These are phyloP conservation scores for Eumacrocentrus americanus DNA, from an alignment of 2,888 invertebrate genomes.

Conservation along the genomic window DNA sequence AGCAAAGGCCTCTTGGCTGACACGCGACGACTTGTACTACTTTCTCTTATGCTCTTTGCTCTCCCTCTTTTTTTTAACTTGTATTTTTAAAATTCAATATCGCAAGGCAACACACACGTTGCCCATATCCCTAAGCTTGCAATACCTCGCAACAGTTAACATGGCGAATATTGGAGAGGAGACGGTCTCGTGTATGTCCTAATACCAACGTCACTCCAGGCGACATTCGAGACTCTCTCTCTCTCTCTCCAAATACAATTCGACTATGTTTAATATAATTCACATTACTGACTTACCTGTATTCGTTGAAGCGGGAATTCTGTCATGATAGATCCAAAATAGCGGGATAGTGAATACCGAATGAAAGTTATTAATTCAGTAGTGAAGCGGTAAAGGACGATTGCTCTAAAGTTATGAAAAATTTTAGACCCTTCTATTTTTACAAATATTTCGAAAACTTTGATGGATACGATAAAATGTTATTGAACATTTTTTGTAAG, in stretches of 20 bases:
- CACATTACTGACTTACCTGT: too few species aligned
- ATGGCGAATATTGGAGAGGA: conserved; percentile 42
- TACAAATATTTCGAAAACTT: too few species aligned
- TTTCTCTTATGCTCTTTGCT: conserved; percentile 6
- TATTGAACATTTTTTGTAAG: too few species aligned
- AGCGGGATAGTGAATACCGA: too few species aligned
- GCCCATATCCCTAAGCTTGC: conserved; percentile 17
- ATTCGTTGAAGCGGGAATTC: too few species aligned
- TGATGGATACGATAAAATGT: too few species aligned
- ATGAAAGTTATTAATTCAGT: too few species aligned
- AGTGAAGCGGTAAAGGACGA: too few species aligned
- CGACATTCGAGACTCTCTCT: not conserved
- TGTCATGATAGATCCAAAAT: too few species aligned
- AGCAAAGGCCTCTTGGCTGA: conserved; percentile 16
- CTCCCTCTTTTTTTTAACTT: not conserved
- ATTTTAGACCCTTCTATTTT: too few species aligned
- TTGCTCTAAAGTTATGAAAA: too few species aligned
- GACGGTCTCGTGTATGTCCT: conserved; percentile 18
- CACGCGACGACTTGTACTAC: conserved; percentile 19
- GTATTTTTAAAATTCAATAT: conserved; percentile 50
- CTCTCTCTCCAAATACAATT: not conserved
- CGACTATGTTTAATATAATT: too few species aligned
- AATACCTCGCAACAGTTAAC: conserved; percentile 19
- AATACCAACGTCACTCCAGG: not conserved
- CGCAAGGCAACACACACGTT: conserved; percentile 44